Evolutionary conservation across 2,888 invertebrate species (phyloP).

Genomic region (Heteropelma amictum): DNA sequence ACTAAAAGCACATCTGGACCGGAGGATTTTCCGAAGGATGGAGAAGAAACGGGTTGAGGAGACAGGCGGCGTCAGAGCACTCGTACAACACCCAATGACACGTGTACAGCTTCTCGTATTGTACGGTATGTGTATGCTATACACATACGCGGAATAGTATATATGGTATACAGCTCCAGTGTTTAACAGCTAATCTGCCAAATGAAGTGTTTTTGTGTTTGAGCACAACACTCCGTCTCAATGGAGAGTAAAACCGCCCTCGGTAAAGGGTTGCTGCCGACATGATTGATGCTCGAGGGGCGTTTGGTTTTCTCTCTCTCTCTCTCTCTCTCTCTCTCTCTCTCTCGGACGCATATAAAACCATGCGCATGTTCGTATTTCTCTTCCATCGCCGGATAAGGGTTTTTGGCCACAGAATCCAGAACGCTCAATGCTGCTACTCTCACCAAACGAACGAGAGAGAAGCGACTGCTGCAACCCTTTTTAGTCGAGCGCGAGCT

Average conservation of each 20-base stretch:
- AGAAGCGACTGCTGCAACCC: slow-evolving; percentile 64
- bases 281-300: slow-evolving; percentile 77
- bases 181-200: slow-evolving; percentile 78
- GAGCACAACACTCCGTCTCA: slow-evolving; percentile 77
- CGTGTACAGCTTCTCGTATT: slow-evolving; percentile 50
- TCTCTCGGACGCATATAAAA: slow-evolving; percentile 2
- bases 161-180: slow-evolving; percentile 64
- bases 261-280: slow-evolving; percentile 76
- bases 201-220: slow-evolving; percentile 78
- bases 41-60: background rate
- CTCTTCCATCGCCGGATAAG: slow-evolving; percentile 42
- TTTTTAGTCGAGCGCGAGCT: slow-evolving; percentile 70
- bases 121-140: background rate
- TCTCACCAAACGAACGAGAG: slow-evolving; percentile 33
- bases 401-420: slow-evolving; percentile 19
- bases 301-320: slow-evolving; percentile 53
- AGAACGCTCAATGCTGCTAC: slow-evolving; percentile 38
- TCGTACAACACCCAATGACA: slow-evolving; percentile 52
- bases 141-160: slow-evolving; percentile 28
- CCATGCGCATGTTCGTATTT: slow-evolving; percentile 4
- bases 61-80: slow-evolving; percentile 33
- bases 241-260: slow-evolving; percentile 76
- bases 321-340: slow-evolving; percentile 40
- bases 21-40: background rate
- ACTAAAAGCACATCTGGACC: slow-evolving; percentile 4